These are phyloP conservation scores for Neodontobutis hainanensis DNA, from an alignment of 2,113 vertebrate genomes.

Conservation along the genomic window DNA sequence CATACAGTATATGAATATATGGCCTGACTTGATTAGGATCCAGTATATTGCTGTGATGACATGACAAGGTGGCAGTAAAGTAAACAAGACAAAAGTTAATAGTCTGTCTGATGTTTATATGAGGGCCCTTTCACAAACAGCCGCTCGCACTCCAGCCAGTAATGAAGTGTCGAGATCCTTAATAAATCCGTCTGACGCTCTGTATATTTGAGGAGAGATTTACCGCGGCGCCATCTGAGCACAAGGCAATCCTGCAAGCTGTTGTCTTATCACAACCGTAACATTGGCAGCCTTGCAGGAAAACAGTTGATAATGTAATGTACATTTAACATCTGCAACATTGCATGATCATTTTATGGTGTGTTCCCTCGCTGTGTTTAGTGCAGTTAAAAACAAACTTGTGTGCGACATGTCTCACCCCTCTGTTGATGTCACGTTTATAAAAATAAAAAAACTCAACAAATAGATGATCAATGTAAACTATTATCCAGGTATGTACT, in stretches of 20 bases:
- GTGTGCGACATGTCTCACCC: no score
- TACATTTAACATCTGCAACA: no score
- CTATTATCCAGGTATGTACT: no score
- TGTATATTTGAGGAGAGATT: conserved; percentile 1
- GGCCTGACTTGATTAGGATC: no score
- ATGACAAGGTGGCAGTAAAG: not conserved
- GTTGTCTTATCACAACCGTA: not conserved
- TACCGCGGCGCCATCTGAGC: not conserved
- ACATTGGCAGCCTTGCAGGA: not conserved
- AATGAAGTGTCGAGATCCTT: not conserved
- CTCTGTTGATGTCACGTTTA: no score
- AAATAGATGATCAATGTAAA: no score
- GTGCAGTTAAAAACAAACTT: no score
- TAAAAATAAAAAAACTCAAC: no score
- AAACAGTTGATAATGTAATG: not conserved
- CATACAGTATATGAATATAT: no score
- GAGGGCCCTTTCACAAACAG: no score
- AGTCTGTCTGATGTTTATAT: not conserved
- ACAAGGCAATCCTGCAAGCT: not conserved
- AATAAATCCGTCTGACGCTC: not conserved
- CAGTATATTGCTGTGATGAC: not conserved
- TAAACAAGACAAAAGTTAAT: not conserved
- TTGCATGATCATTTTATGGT: no score
- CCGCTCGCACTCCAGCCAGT: not conserved
- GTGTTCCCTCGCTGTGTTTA: no score